These are phyloP conservation scores for Eciton burchellii DNA, from an alignment of 1,140 invertebrate species.

Conservation along the genomic window DNA sequence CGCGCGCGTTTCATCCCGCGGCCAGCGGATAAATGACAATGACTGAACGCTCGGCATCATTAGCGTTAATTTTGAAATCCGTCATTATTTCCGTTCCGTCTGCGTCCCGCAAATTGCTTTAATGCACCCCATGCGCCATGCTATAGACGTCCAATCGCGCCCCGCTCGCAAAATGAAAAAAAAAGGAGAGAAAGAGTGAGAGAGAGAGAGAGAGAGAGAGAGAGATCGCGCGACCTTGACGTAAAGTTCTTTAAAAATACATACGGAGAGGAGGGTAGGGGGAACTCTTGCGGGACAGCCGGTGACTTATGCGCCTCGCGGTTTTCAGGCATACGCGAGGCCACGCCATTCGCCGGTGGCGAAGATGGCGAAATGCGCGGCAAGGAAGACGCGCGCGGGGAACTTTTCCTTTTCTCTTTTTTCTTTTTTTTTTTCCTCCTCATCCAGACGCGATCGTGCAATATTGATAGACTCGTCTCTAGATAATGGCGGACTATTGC, in stretches of 20 bases:
- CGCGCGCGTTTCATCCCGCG: slow-evolving; percentile 12
- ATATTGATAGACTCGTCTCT: slow-evolving; percentile 58
- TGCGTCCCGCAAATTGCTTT: slow-evolving; percentile 37
- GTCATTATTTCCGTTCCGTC: slow-evolving; percentile 50
- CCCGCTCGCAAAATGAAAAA: slow-evolving; percentile 17
- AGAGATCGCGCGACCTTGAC: background rate
- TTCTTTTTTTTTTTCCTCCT: slow-evolving; percentile 22
- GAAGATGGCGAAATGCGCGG: slow-evolving; percentile 24
- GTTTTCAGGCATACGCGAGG: slow-evolving; percentile 4
- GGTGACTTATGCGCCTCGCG: background rate
- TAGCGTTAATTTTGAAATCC: slow-evolving; percentile 49
- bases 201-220: no score
- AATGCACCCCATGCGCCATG: slow-evolving; percentile 23
- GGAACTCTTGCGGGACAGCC: slow-evolving; percentile 17
- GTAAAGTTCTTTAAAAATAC: background rate
- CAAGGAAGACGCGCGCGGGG: slow-evolving; percentile 23
- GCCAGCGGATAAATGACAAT: slow-evolving; percentile 42
- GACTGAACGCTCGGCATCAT: slow-evolving; percentile 42
- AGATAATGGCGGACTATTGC: slow-evolving; percentile 46
- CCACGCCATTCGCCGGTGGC: slow-evolving; percentile 11
- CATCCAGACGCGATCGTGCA: slow-evolving; percentile 46
- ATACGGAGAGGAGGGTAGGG: background rate
- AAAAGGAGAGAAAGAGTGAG: background rate
- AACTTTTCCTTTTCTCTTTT: no score
- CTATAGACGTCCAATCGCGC: slow-evolving; percentile 8